Percentiles rank a stretch among this genome's conserved stretches.
Evolutionary conservation across 1,140 invertebrate species (phyloP).

Genomic region (Lordiphosa collinella): DNA sequence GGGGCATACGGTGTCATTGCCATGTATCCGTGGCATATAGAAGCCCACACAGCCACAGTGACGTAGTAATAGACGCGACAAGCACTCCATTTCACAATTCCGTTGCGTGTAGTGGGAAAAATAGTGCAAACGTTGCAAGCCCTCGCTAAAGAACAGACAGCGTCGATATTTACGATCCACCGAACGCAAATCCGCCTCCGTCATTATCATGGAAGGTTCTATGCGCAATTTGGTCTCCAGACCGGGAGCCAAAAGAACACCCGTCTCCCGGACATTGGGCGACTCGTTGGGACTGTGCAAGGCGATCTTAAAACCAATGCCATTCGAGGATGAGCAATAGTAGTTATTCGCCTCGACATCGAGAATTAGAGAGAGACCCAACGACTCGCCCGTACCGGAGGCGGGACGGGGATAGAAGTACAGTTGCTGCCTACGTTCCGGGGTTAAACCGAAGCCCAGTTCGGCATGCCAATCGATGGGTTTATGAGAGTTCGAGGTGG

Average conservation of each 20-base stretch:
- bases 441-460: conserved; percentile 82
- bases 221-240: conserved; percentile 85
- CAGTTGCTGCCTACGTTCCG: conserved; percentile 32
- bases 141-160: conserved; percentile 87
- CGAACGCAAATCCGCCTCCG: conserved; percentile 81
- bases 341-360: conserved; percentile 87
- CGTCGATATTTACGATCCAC: conserved; percentile 84
- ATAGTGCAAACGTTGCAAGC: conserved; percentile 81
- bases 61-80: conserved; percentile 84
- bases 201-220: conserved; percentile 83
- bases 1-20: conserved; percentile 55
- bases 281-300: conserved; percentile 88
- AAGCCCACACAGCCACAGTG: conserved; percentile 85
- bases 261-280: conserved; percentile 87
- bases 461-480: conserved; percentile 87
- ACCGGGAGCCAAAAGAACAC: conserved; percentile 84
- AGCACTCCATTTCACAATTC: conserved; percentile 87
- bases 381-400: conserved; percentile 82
- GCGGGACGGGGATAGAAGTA: conserved; percentile 84
- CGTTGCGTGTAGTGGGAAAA: conserved; percentile 79
- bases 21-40: conserved; percentile 83
- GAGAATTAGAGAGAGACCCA: conserved; percentile 86
- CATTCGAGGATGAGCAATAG: conserved; percentile 88
- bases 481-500: conserved; percentile 7
- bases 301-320: conserved; percentile 86